Conservation (phyloP, 2,888 invertebrate genomes). For the Homarus gammarus region DNA sequence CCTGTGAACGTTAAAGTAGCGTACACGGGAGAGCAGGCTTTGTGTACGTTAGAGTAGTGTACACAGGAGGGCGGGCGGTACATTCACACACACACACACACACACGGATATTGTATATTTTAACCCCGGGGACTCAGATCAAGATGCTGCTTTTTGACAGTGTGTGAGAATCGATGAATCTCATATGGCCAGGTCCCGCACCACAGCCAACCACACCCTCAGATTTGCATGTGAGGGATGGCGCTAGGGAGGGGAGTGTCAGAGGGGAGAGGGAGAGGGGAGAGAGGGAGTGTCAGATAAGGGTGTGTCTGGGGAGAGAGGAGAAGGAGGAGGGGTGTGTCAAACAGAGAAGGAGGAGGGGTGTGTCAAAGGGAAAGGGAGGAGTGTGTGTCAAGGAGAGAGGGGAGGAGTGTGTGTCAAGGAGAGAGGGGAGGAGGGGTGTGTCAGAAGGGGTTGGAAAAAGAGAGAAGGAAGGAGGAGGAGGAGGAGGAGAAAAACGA, state of each 20-base stretch:
- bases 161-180: neutral
- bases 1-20: too few species aligned
- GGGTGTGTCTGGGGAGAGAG: neutral
- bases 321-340: neutral
- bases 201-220: neutral
- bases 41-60: too few species aligned
- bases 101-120: constrained; percentile 22
- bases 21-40: too few species aligned
- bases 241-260: neutral
- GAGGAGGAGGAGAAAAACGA: neutral
- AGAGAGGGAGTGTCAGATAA: neutral
- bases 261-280: neutral
- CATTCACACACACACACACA: too few species aligned
- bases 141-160: constrained; percentile 18
- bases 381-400: neutral
- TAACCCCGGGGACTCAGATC: neutral
- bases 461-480: neutral
- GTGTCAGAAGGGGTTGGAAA: neutral
- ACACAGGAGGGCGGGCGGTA: too few species aligned
- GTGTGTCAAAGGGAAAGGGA: neutral
- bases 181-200: constrained; percentile 11
- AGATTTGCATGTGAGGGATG: constrained; percentile 20
- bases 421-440: neutral
- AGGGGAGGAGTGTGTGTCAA: neutral
- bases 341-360: neutral